Percentiles rank a stretch among this genome's conserved stretches.
Evolutionary conservation across 2,797 vertebrate species (phyloP).

Genomic region (Calcarius lapponicus): DNA sequence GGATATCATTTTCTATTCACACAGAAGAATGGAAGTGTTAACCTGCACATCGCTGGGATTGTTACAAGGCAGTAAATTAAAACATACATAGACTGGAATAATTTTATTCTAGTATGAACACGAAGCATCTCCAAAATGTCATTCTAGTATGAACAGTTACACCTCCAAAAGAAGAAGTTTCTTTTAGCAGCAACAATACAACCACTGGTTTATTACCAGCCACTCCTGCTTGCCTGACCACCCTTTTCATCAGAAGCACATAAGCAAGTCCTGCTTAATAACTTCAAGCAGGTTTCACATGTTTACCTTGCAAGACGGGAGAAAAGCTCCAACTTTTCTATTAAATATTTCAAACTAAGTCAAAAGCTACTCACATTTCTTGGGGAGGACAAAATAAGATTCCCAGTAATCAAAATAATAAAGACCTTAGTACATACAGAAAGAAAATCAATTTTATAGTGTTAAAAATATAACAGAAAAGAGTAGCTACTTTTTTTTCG

Average conservation of each 20-base stretch:
- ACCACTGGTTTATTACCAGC: not conserved
- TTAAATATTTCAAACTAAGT: not conserved
- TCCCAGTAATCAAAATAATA: not conserved
- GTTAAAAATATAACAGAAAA: not conserved
- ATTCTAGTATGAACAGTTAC: not conserved
- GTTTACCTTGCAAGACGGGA: not conserved
- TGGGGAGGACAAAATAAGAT: not conserved
- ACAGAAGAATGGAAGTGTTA: not conserved
- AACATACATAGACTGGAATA: not conserved
- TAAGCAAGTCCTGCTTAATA: not conserved
- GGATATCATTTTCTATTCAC: not conserved
- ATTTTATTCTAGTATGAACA: not conserved
- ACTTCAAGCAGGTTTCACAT: not conserved
- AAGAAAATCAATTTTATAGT: not conserved
- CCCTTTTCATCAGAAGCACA: not conserved
- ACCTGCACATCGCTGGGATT: not conserved
- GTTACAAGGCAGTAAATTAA: not conserved
- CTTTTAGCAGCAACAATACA: not conserved
- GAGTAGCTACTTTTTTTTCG: not conserved
- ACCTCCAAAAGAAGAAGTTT: not conserved
- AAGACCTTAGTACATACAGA: not conserved
- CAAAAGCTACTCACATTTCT: not conserved
- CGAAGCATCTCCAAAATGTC: not conserved
- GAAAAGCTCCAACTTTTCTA: not conserved
- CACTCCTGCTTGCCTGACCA: not conserved